Conservation (phyloP, 2,113 vertebrate genomes). For the Apaloderma vittatum region DNA sequence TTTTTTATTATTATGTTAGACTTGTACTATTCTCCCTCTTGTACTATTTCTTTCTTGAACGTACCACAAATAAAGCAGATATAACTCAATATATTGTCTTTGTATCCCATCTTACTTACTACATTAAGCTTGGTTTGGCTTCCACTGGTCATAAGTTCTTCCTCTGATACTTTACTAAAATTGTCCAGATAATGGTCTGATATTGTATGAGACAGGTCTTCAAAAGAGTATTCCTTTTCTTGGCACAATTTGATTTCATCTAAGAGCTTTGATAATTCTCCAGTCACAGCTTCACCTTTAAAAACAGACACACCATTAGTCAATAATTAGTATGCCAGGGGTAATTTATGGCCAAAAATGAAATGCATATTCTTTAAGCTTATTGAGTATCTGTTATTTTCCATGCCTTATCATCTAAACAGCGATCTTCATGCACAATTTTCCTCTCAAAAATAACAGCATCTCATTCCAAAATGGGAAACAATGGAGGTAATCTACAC, state of each 20-base stretch:
- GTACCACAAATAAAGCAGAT: slow-evolving; percentile 1
- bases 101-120: slow-evolving; percentile 79
- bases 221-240: slow-evolving; percentile 96
- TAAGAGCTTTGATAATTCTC: slow-evolving; percentile 94
- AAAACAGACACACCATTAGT: slow-evolving; percentile 62
- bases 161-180: slow-evolving; percentile 91
- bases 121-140: slow-evolving; percentile 83
- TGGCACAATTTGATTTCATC: slow-evolving; percentile 96
- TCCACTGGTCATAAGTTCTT: slow-evolving; percentile 88
- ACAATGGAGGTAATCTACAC: neutral
- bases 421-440: neutral
- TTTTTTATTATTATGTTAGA: neutral
- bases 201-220: slow-evolving; percentile 95
- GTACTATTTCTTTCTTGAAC: neutral
- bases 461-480: neutral
- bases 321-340: neutral
- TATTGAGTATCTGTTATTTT: neutral
- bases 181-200: slow-evolving; percentile 96
- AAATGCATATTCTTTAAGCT: slow-evolving; percentile 23
- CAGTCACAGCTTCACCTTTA: slow-evolving; percentile 93
- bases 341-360: slow-evolving; percentile 10
- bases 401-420: neutral
- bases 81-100: slow-evolving; percentile 27
- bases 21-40: neutral
- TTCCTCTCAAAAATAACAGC: neutral